A percentile compares a stretch with the other conserved stretches of the same genome.
These are phyloP conservation scores for Lasius platythorax DNA, from an alignment of 2,888 invertebrate species.

Conservation along the genomic window DNA sequence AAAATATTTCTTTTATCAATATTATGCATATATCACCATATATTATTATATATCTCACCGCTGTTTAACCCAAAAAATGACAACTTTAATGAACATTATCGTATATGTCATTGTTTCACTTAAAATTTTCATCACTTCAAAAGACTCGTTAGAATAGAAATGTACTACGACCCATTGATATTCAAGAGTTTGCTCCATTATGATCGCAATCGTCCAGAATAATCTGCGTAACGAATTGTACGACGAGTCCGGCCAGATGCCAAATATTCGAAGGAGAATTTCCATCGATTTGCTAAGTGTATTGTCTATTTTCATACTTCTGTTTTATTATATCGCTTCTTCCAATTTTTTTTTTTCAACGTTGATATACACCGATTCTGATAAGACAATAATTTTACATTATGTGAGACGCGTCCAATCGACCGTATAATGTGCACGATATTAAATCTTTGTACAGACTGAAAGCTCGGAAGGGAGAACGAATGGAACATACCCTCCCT, in stretches of 20 bases:
- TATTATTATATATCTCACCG: constrained; percentile 45
- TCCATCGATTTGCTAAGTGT: constrained; percentile 2
- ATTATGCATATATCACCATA: too few species aligned
- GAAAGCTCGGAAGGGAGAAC: neutral
- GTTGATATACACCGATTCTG: neutral
- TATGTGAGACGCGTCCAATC: neutral
- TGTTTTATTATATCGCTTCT: neutral
- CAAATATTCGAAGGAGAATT: constrained; percentile 46
- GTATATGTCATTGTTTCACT: constrained; percentile 32
- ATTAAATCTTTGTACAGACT: neutral
- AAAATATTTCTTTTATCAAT: too few species aligned
- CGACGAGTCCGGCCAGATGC: constrained; percentile 46
- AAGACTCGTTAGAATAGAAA: constrained; percentile 4
- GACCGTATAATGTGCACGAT: neutral
- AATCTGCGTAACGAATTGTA: neutral
- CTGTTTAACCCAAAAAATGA: constrained; percentile 50
- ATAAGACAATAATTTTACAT: neutral
- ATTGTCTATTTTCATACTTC: constrained; percentile 18
- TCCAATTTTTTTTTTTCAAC: neutral
- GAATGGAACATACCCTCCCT: neutral
- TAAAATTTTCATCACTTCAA: constrained; percentile 39
- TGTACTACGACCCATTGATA: constrained; percentile 27
- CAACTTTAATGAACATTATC: constrained; percentile 43
- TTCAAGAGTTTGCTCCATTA: constrained; percentile 29
- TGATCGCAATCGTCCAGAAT: constrained; percentile 35